Conservation (phyloP, 2,113 vertebrate genomes). For the Excalfactoria chinensis region DNA sequence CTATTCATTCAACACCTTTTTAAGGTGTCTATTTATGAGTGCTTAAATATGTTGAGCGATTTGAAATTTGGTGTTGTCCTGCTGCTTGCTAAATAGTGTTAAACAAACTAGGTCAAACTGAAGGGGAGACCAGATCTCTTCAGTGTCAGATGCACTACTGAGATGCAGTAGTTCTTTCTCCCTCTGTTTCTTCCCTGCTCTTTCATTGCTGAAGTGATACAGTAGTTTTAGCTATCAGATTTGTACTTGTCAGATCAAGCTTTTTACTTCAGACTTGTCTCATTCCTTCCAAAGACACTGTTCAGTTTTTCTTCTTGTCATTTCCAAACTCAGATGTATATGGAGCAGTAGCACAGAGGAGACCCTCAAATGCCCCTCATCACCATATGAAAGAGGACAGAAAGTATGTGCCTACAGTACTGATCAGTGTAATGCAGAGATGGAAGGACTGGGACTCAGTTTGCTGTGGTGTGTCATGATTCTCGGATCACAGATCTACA, state of each 20-base stretch:
- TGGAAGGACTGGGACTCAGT: not conserved
- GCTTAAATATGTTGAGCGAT: not conserved
- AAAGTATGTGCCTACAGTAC: not conserved
- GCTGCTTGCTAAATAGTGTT: not conserved
- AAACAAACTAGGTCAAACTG: not conserved
- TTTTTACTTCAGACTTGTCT: conserved; percentile 58
- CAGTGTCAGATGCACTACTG: not conserved
- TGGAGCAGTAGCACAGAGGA: not conserved
- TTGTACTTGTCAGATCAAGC: conserved; percentile 59
- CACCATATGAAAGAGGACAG: conserved; percentile 62
- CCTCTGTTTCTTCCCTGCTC: not conserved
- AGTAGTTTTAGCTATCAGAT: conserved; percentile 44
- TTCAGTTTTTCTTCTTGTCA: not conserved
- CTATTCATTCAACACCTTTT: not conserved
- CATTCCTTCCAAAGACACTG: not conserved
- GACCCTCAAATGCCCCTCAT: conserved; percentile 47
- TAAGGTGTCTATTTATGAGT: not conserved
- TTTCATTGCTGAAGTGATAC: not conserved
- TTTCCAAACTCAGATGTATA: conserved; percentile 3
- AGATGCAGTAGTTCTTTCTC: conserved; percentile 27
- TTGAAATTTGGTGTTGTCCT: not conserved
- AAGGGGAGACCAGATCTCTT: not conserved
- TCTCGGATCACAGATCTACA: not conserved
- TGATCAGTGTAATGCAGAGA: not conserved
- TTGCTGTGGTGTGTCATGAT: not conserved